Evolutionary conservation across 2,113 vertebrate genomes (phyloP), one percentile per base, ranked within the genome.

Genomic region (Aythya baeri): DNA sequence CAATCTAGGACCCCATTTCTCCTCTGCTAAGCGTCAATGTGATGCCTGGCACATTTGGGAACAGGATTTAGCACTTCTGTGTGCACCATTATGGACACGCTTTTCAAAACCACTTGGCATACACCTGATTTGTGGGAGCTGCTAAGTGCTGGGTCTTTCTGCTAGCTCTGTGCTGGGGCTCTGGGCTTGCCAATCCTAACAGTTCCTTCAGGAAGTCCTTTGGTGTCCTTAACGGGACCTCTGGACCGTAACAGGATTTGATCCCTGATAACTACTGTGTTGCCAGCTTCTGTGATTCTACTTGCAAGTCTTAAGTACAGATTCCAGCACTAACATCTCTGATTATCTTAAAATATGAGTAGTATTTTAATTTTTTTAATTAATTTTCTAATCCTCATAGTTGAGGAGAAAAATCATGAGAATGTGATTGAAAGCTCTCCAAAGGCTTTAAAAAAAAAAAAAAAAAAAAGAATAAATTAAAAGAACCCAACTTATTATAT

Each of bases 371-470:
- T 36, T 81, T 93, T 80, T 73, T 83, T 17, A 49, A 82, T 91
- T 29, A 26, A 82, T 93, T 94, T 92, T 76, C 44, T 73, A 49
- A 36, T 84, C 66, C 67, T 95, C 63, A 52, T 21, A 66, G 50
- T n/a, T 63, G 27, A 89, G 11, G 49, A 93, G 62, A 36, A 61
- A 75, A 71, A n/a, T 46, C 58, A 84, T 32, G 17, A 89, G 63
- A 54, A 66, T 32, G 50, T 65, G 80, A 85, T 1, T 91, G 59
- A 94, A 96, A 66, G 63, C n/a, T 95, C 81, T 91, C 54, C n/a
- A 76, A 93, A 92, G 43, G 49, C 43, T 78, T 91, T 62, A 84
- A 86, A 87, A 71, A 21, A 68, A 88, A 83, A 83, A 84, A 63
- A 21, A 17, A 1, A 22, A 57, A 16, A 65, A 36, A 77, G 11